Evolutionary conservation across 2,797 vertebrate species (phyloP), one percentile per base, ranked within the genome.

Genomic region (Coreius guichenoti): DNA sequence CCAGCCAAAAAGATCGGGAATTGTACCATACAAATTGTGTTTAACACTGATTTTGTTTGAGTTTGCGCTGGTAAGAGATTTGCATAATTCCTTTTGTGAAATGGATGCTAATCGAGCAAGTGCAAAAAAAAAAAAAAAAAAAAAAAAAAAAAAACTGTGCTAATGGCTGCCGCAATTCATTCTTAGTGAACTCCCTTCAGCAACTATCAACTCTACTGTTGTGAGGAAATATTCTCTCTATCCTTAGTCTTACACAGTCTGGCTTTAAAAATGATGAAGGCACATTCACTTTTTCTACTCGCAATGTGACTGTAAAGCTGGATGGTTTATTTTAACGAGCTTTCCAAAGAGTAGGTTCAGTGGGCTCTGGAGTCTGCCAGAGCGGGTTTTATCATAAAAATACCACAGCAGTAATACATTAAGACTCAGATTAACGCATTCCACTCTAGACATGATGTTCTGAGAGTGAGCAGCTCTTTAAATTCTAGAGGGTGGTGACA

Each of bases 251-350:
- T 75, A 33, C 21, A 65, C 14, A 51, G 56, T 75, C 21, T 39
- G 72, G 23, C 58, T 76, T 75, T 67, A 75, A 83, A 39, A 76
- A 76, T 65, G 3, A 76, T 39, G 12, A 67, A 36, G 29, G 9
- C 23, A 77, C 33, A 56, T 77, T 68, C 14, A n/a, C 17, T 17
- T 78, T 36, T 54, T 29, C 49, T 68, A 7, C 54, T 86, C 9
- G 11, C 58, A 68, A 83, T 51, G 63, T 79, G 67, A n/a, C 65
- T 87, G 88, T 92, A 86, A 92, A 90, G 91, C 89, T 89, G 88
- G 83, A 83, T 58, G 85, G 92, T 86, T 91, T 92, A 90, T 93
- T 91, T 87, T 84, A 87, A 91, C 91, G 88, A 88, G 65, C 84
- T 90, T 90, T 92, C 90, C 90, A 82, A 81, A 89, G 61, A 56